Base-by-base conservation (phyloP, 2,113 vertebrate genomes). In the Microtus oregoni region DNA sequence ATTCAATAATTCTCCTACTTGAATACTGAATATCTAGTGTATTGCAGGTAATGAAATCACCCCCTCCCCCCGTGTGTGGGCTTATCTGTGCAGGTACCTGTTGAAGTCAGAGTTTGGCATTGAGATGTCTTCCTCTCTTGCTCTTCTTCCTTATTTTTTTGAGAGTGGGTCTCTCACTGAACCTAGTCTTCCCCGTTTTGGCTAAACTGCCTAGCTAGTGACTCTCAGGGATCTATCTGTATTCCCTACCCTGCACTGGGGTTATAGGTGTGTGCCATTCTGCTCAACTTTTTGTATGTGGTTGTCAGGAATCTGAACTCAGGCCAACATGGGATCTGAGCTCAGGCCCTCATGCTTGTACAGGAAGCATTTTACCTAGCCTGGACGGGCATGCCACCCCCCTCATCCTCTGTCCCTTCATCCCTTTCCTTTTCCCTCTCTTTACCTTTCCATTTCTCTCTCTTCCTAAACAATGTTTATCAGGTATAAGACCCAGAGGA, bases 1-100 rank as follows among this genome's bases (percentile, higher is more conserved):
- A 93, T 83, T 93, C 28, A 32, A 61, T 35, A 30, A 61, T 88
- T 86, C 41, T 78, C 86, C 73, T 87, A 86, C 15, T 86, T 93
- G 68, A 89, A 65, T 44, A 79, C 35, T 38, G 50, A 32, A 26
- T 82, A 26, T 24, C n/a, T 81, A 35, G 28, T 86, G 32, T 77
- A 90, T 79, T 76, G 68, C 63, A 26, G 44, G 73, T 70, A 91
- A 94, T 35, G 22, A 91, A 92, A 91, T 44, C 58, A 11, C 1
- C 52, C 55, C 89, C 58, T 41, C 88, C 9, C 22, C 24, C 35
- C n/a, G 14, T 50, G 15, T 19, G 2, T 52, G 26, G 17, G 77
- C 47, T 65, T 44, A 30, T 38, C 38, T 86, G 61, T 67, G 26
- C 38, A 47, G 15, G 63, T 24, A 24, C 65, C 28, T 50, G 19